Conservation (phyloP, 1,140 invertebrate genomes). For the Geopemphigus sp. region DNA sequence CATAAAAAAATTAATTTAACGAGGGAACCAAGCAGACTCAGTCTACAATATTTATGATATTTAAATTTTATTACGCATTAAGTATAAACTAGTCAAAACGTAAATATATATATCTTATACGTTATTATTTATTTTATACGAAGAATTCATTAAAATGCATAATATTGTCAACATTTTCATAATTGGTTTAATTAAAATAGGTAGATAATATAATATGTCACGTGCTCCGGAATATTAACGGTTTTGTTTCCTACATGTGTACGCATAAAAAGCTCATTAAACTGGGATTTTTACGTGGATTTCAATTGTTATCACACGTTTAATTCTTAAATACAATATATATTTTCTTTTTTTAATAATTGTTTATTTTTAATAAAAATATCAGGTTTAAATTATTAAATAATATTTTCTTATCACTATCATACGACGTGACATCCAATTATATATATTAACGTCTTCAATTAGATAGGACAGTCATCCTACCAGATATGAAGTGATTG, state of each 20-base stretch:
- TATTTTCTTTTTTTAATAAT: neutral
- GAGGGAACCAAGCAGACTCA: too few relatives aligned
- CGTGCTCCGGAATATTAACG: conserved; percentile 1
- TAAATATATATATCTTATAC: neutral
- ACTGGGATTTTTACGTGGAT: neutral
- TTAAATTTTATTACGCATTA: too few relatives aligned
- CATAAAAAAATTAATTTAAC: too few relatives aligned
- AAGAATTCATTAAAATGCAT: neutral
- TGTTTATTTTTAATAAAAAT: neutral
- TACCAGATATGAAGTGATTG: too few relatives aligned
- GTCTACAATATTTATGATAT: too few relatives aligned
- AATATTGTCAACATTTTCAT: neutral
- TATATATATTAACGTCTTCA: too few relatives aligned
- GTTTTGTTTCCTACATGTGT: neutral
- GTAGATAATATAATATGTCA: neutral
- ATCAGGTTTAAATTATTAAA: neutral
- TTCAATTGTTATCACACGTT: neutral
- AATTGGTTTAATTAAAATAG: conserved; percentile 23
- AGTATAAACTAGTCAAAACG: neutral
- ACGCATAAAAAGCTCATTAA: conserved; percentile 23
- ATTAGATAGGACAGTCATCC: too few relatives aligned
- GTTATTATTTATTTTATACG: neutral
- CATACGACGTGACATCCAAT: neutral
- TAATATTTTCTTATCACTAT: neutral
- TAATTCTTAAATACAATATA: neutral